Percentiles rank a stretch among this genome's conserved stretches.
These are phyloP conservation scores for Schizaphis graminum DNA, from an alignment of 2,888 invertebrate species.

Conservation along the genomic window DNA sequence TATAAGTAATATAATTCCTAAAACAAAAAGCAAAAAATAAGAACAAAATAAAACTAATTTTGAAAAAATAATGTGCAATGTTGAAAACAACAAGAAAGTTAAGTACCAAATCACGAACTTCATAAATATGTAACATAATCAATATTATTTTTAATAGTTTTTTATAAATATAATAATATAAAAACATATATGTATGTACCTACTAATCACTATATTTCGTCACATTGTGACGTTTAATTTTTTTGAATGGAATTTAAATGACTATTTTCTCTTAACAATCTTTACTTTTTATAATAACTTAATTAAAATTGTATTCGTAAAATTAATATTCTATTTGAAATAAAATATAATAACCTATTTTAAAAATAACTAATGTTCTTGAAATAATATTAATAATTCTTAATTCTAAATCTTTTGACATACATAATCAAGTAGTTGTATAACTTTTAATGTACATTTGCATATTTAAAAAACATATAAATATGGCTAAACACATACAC, in stretches of 20 bases:
- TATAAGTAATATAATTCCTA: not conserved
- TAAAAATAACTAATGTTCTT: not conserved
- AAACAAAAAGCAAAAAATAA: not conserved
- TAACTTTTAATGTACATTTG: not conserved
- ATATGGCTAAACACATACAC: too few relatives aligned
- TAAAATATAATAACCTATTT: not conserved
- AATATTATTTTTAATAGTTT: not conserved
- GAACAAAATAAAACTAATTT: not conserved
- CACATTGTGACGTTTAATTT: not conserved
- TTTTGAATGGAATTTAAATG: not conserved
- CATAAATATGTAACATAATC: not conserved
- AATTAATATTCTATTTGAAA: not conserved
- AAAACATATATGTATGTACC: too few relatives aligned
- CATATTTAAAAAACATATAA: too few relatives aligned
- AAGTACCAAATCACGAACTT: constrained; percentile 48
- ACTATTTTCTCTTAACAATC: not conserved
- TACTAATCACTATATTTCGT: not conserved
- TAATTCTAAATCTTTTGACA: not conserved
- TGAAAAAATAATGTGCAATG: not conserved
- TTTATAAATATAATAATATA: not conserved
- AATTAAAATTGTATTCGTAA: not conserved
- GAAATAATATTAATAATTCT: not conserved
- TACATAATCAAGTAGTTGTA: not conserved
- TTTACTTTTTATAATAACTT: not conserved
- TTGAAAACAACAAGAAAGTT: constrained; percentile 49